These are phyloP conservation scores for Caranx ignobilis DNA, from an alignment of 2,113 vertebrate species.

Conservation along the genomic window DNA sequence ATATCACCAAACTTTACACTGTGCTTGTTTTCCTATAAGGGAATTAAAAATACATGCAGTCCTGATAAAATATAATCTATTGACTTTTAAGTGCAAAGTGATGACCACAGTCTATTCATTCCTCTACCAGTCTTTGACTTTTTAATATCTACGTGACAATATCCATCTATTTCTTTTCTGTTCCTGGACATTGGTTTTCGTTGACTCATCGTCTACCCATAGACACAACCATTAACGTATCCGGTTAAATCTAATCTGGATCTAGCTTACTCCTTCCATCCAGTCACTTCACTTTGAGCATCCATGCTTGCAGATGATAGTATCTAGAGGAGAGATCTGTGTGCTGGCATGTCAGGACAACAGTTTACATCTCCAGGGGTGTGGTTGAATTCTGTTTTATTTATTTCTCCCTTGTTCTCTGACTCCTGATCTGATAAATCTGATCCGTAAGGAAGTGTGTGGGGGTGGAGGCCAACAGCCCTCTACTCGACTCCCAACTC, in stretches of 20 bases:
- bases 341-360: neutral
- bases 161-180: neutral
- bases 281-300: neutral
- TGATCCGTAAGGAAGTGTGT: neutral
- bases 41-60: too few relatives aligned
- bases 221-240: neutral
- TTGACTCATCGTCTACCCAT: neutral
- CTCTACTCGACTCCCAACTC: neutral
- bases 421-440: conserved; percentile 4
- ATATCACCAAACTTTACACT: neutral
- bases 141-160: neutral
- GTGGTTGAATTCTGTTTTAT: neutral
- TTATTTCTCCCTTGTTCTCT: neutral
- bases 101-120: too few relatives aligned
- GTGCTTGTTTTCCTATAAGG: neutral
- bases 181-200: neutral
- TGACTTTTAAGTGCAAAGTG: too few relatives aligned
- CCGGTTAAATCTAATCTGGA: neutral
- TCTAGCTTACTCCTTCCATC: neutral
- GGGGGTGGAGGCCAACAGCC: neutral
- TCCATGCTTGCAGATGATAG: neutral
- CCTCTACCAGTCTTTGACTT: neutral
- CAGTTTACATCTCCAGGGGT: neutral
- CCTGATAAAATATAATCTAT: too few relatives aligned
- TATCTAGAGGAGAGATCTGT: neutral